These are phyloP conservation scores for Ophion obscuratus DNA, from an alignment of 2,888 invertebrate genomes.

Conservation along the genomic window DNA sequence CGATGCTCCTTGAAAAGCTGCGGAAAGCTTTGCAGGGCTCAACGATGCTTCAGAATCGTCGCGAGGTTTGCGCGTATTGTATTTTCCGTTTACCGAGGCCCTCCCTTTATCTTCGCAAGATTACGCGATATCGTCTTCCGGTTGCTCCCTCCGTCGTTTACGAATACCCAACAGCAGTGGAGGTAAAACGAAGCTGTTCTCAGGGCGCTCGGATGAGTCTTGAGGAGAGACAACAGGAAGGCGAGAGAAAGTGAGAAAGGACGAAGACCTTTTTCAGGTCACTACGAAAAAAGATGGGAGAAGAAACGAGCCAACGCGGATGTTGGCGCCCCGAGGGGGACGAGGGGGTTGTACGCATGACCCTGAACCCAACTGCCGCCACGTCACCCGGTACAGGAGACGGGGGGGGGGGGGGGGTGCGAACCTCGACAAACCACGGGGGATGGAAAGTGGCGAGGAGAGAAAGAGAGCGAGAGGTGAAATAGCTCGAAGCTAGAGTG, in stretches of 20 bases:
- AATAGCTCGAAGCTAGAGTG: slow-evolving; percentile 36
- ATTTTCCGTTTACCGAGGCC: not conserved
- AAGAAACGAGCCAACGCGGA: slow-evolving; percentile 39
- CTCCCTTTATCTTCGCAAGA: slow-evolving; percentile 1
- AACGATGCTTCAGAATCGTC: not conserved
- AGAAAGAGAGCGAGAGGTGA: slow-evolving; percentile 56
- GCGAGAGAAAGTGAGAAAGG: slow-evolving; percentile 24
- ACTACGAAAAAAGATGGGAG: slow-evolving; percentile 28
- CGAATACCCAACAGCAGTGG: not conserved
- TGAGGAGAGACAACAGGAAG: slow-evolving; percentile 18
- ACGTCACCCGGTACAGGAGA: slow-evolving; percentile 74
- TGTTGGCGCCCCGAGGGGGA: slow-evolving; percentile 20
- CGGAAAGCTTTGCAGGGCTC: no score
- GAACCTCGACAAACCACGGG: slow-evolving; percentile 70
- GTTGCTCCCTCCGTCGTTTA: not conserved
- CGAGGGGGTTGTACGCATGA: slow-evolving; percentile 78
- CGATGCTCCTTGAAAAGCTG: no score
- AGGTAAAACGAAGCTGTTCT: slow-evolving; percentile 42
- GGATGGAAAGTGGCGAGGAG: slow-evolving; percentile 66
- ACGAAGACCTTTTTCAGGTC: slow-evolving; percentile 35
- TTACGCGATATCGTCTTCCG: slow-evolving; percentile 16
- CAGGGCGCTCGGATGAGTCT: slow-evolving; percentile 10
- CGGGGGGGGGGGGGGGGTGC: slow-evolving; percentile 70
- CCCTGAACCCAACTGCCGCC: slow-evolving; percentile 82
- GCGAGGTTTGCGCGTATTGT: not conserved